These are phyloP conservation scores for Acromyrmex heyeri DNA, from an alignment of 1,140 invertebrate genomes.

Conservation along the genomic window DNA sequence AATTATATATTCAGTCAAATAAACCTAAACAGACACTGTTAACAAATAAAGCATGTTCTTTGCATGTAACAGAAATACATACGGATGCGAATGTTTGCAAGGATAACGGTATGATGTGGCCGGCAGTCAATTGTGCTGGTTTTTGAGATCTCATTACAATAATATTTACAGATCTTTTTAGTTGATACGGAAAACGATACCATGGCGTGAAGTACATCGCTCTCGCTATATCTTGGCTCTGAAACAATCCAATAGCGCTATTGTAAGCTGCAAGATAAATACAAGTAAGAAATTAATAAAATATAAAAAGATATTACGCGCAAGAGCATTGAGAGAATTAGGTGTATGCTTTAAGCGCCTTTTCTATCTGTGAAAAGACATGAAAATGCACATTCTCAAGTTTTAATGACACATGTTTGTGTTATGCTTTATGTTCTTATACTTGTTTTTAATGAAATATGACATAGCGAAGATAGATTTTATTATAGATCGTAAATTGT, in stretches of 20 bases:
- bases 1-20: too few relatives aligned
- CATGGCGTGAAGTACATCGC: constrained; percentile 42
- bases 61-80: background rate
- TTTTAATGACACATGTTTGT: background rate
- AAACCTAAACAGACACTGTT: too few relatives aligned
- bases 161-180: constrained; percentile 35
- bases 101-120: constrained; percentile 61
- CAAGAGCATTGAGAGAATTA: background rate
- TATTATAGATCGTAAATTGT: background rate
- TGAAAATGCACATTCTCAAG: background rate
- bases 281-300: background rate
- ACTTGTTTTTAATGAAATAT: background rate
- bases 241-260: constrained; percentile 16
- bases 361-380: background rate
- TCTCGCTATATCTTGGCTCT: constrained; percentile 40
- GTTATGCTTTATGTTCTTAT: background rate
- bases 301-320: constrained; percentile 16
- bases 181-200: constrained; percentile 30
- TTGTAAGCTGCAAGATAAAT: background rate
- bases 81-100: constrained; percentile 72
- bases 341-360: background rate
- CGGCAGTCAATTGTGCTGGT: constrained; percentile 64
- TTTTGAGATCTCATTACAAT: constrained; percentile 66
- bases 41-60: background rate
- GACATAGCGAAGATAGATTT: background rate